Conservation (phyloP, 1,140 invertebrate genomes). For the Drosophila yakuba region DNA sequence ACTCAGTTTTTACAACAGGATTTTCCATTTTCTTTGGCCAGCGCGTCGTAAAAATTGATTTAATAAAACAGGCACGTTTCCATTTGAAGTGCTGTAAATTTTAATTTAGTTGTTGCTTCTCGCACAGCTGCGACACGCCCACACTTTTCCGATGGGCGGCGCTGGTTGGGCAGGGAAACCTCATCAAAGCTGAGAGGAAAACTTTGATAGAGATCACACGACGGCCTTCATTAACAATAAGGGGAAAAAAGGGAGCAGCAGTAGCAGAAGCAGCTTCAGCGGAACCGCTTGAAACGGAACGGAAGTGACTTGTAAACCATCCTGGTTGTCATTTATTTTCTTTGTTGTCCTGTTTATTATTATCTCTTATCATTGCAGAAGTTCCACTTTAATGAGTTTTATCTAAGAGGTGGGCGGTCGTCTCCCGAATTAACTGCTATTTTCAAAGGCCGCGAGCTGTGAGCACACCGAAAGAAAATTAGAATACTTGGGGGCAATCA, state of each 20-base stretch:
- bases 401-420: slow-evolving; percentile 48
- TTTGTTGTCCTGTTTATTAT: slow-evolving; percentile 40
- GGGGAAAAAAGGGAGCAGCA: not conserved
- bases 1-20: slow-evolving; percentile 69
- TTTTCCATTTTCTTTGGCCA: slow-evolving; percentile 67
- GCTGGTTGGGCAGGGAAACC: slow-evolving; percentile 23
- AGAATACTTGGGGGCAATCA: slow-evolving; percentile 69
- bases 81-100: slow-evolving; percentile 83
- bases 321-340: slow-evolving; percentile 52
- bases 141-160: slow-evolving; percentile 2
- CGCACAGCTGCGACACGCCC: slow-evolving; percentile 60
- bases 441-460: slow-evolving; percentile 63
- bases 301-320: slow-evolving; percentile 79
- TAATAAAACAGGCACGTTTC: slow-evolving; percentile 81
- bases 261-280: too few relatives aligned
- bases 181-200: slow-evolving; percentile 68
- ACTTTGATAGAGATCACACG: slow-evolving; percentile 78
- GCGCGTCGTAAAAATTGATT: slow-evolving; percentile 71
- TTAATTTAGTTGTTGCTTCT: slow-evolving; percentile 80
- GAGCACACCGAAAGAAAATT: slow-evolving; percentile 6
- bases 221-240: slow-evolving; percentile 65
- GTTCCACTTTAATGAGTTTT: slow-evolving; percentile 80
- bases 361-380: slow-evolving; percentile 55
- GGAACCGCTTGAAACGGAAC: slow-evolving; percentile 29
- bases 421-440: slow-evolving; percentile 70